Base-by-base conservation (phyloP, 2,113 vertebrate species). In the Lepus timidus region DNA sequence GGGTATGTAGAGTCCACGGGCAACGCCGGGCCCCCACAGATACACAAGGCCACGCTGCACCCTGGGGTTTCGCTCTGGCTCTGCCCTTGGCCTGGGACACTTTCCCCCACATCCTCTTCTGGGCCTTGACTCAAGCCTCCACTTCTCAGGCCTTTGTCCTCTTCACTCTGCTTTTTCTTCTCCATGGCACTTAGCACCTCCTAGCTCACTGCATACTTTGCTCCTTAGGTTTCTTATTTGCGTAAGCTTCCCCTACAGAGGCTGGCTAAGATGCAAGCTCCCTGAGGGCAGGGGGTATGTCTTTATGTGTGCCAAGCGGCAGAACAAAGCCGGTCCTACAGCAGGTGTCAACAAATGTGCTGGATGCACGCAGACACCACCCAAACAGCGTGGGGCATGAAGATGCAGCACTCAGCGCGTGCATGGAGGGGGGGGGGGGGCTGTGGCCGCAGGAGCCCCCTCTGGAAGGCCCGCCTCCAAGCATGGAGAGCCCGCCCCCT, bases 11-110 rank as follows among this genome's bases (percentile, higher is more conserved):
- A 4, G 23, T 76, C 52, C 13, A 52, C 4, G 4, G 2, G 6
- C 51, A 39, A 27, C 0, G 1, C 36, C 0, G 4, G 44, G 7
- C 27, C 44, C 36, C 64, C 1, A 0, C 0, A 1, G 52, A 3
- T 51, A 36, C 80, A 22, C 6, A 3, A 2, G 9, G 16, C 9
- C 55, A 33, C 11, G 9, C 73, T 78, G 25, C 10, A 20, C 23
- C 33, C 4, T 1, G 1, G n/a, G 27, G 9, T 7, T 74, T 20
- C 1, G 19, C 33, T 2, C 8, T 0, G 52, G 23, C 31, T 88
- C 39, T 36, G 36, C 74, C 51, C 39, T 74, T 19, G 6, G 22
- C 65, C 58, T 64, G 19, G 58, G 58, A 51, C 7, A 49, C 12
- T 29, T 19, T 91, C 36, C 79, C 31, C 39, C 64, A 86, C 22